Evolutionary conservation across 2,113 vertebrate species (phyloP).

Genomic region (human (Homo sapiens)): DNA sequence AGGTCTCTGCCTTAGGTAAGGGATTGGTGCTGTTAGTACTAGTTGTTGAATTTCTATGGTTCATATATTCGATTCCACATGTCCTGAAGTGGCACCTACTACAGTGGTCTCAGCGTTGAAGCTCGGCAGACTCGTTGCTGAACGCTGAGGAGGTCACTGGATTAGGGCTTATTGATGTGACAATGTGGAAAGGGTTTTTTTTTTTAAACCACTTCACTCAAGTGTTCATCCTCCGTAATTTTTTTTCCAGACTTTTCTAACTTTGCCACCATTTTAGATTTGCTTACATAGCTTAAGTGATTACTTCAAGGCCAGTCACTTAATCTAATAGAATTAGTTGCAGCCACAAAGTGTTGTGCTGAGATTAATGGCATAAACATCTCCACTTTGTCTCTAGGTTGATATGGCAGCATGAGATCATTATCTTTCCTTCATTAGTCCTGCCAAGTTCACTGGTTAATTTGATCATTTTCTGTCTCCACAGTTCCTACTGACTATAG

Average conservation of each 20-base stretch:
- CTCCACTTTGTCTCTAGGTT: slow-evolving; percentile 52
- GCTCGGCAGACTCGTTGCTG: background rate
- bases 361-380: slow-evolving; percentile 55
- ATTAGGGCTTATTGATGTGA: background rate
- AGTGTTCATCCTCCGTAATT: slow-evolving; percentile 22
- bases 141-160: background rate
- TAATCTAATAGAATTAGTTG: slow-evolving; percentile 66
- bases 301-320: slow-evolving; percentile 35
- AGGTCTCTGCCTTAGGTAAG: background rate
- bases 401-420: slow-evolving; percentile 47
- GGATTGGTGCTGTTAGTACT: background rate
- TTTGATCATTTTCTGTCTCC: slow-evolving; percentile 75
- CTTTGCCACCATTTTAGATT: slow-evolving; percentile 53
- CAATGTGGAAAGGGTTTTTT: background rate
- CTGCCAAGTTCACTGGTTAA: slow-evolving; percentile 58
- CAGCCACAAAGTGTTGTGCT: slow-evolving; percentile 49
- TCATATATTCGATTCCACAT: background rate
- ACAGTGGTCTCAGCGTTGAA: background rate
- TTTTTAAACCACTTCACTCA: background rate
- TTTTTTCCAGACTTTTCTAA: background rate
- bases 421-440: slow-evolving; percentile 70
- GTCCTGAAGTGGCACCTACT: background rate
- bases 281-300: slow-evolving; percentile 38
- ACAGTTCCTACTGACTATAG: slow-evolving; percentile 95
- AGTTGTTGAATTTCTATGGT: background rate